A percentile compares a stretch with the other conserved stretches of the same genome.
phyloP scores from a whole-genome alignment of 2,888 invertebrate genomes.

The Andrena trimmerana region DNA sequence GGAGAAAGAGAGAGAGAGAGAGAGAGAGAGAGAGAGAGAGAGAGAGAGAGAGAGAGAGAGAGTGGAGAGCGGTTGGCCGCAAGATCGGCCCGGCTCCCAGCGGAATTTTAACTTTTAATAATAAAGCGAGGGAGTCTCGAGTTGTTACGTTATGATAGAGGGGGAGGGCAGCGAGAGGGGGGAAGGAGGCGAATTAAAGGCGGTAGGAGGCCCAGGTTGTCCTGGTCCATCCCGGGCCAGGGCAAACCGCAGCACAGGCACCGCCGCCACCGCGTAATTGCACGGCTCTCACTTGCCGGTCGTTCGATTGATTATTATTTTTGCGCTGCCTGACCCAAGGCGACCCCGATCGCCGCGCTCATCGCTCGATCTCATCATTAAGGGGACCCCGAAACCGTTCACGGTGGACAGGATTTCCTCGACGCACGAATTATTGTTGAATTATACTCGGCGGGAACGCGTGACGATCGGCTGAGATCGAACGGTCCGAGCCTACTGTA shows the following conservation, averaged over 20 bases:
- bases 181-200: conserved; percentile 70
- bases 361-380: conserved; percentile 64
- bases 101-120: conserved; percentile 83
- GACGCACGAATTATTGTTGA: conserved; percentile 27
- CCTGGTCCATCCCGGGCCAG: conserved; percentile 45
- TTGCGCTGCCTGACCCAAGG: conserved; percentile 69
- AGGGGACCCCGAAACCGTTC: conserved; percentile 26
- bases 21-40: conserved; percentile 8
- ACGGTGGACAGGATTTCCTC: conserved; percentile 31
- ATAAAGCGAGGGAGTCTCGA: conserved; percentile 83
- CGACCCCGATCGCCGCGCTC: conserved; percentile 57
- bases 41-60: conserved; percentile 1
- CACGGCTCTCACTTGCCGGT: conserved; percentile 75
- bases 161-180: conserved; percentile 42
- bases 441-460: conserved; percentile 10
- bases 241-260: conserved; percentile 82
- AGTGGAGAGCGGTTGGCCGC: conserved; percentile 61
- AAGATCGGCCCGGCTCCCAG: conserved; percentile 77
- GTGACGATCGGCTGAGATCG: neutral
- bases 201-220: conserved; percentile 57
- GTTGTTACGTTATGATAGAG: conserved; percentile 80
- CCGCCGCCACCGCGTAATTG: conserved; percentile 83
- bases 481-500: neutral
- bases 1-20: neutral
- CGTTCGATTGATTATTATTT: conserved; percentile 80